Percentiles rank a stretch among this genome's conserved stretches.
Evolutionary conservation across 2,888 invertebrate genomes (phyloP).

Genomic region (Ophion obscuratus): DNA sequence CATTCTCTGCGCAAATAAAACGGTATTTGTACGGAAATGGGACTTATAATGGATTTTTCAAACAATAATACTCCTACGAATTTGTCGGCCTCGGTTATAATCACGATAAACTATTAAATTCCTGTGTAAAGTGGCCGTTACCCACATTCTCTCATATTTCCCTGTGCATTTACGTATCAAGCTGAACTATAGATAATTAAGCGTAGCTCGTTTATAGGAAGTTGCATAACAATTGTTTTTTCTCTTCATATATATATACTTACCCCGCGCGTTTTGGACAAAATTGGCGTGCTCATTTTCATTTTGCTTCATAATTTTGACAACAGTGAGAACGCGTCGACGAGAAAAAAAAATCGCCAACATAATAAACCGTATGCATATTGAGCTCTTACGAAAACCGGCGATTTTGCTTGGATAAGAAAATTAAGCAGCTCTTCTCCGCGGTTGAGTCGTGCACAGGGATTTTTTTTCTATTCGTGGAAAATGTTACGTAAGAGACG

Average conservation of each 20-base stretch:
- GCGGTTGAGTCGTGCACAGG: constrained; percentile 8
- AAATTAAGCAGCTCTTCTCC: constrained; percentile 34
- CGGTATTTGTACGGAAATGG: too few relatives aligned
- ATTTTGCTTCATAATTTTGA: background rate
- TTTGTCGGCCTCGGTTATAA: too few relatives aligned
- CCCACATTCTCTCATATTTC: background rate
- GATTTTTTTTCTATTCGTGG: constrained; percentile 53
- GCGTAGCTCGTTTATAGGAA: background rate
- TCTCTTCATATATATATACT: background rate
- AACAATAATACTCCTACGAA: too few relatives aligned
- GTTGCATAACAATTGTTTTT: background rate
- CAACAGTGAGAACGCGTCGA: background rate
- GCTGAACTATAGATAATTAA: background rate
- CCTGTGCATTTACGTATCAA: background rate
- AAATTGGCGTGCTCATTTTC: background rate
- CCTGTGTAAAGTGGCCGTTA: background rate
- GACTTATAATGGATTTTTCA: too few relatives aligned
- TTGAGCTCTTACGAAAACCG: constrained; percentile 19
- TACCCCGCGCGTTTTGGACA: background rate
- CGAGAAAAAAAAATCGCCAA: constrained; percentile 4
- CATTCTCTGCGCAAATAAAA: too few relatives aligned
- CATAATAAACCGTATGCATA: background rate
- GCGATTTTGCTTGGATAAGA: constrained; percentile 44
- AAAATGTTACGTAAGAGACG: constrained; percentile 61
- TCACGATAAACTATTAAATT: too few relatives aligned